Conservation (phyloP, 2,888 invertebrate species). For the Mactromeris polynyma region DNA sequence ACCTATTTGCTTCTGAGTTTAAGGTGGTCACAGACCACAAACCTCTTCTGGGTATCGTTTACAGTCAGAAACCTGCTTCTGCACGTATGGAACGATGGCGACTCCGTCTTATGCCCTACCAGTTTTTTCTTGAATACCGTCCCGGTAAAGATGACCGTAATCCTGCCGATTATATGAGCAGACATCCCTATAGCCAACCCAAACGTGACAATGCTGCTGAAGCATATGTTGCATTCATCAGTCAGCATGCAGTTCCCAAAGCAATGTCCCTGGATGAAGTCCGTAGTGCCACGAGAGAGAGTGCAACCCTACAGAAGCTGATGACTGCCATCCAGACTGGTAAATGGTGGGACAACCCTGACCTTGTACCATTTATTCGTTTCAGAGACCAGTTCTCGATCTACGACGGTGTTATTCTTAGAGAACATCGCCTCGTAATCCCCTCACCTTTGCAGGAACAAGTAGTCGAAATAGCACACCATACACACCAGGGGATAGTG, state of each 20-base stretch:
- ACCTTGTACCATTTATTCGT: not conserved
- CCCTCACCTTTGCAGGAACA: constrained; percentile 43
- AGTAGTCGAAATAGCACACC: constrained; percentile 50
- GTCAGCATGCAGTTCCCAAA: too few species aligned
- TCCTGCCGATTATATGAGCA: too few species aligned
- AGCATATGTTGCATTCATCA: too few species aligned
- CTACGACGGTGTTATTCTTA: constrained; percentile 49
- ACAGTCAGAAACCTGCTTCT: too few species aligned
- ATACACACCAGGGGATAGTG: constrained; percentile 60
- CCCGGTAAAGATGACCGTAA: constrained; percentile 69
- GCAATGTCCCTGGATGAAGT: too few species aligned
- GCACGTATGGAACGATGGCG: too few species aligned
- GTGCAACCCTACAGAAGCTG: constrained; percentile 50
- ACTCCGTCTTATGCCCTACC: too few species aligned
- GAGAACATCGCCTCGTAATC: constrained; percentile 53
- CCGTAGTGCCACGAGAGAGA: too few species aligned
- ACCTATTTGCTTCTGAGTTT: constrained; percentile 72
- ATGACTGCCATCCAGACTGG: constrained; percentile 54
- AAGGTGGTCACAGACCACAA: constrained; percentile 81
- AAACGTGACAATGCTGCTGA: constrained; percentile 44
- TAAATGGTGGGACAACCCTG: constrained; percentile 43
- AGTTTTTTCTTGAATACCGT: too few species aligned
- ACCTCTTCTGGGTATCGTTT: constrained; percentile 78
- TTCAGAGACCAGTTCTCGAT: constrained; percentile 46
- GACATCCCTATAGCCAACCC: constrained; percentile 63